Evolutionary conservation across 2,888 invertebrate species (phyloP).

Genomic region (Linnaemya tessellans): DNA sequence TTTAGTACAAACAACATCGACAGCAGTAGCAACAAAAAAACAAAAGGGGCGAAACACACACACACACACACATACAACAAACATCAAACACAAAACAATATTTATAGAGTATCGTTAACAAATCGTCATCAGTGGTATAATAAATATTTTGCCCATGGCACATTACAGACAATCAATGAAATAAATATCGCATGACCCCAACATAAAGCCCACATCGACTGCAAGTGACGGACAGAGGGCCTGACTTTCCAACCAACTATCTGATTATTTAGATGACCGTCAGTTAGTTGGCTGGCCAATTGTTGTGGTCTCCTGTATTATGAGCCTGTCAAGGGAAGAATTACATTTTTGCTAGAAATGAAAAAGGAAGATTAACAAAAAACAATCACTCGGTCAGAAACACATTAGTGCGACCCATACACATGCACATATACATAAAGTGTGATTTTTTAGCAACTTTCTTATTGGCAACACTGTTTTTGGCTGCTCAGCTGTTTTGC

Average conservation of each 20-base stretch:
- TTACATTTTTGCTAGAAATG: conserved; percentile 16
- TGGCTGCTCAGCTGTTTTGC: no score
- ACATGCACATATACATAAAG: background rate
- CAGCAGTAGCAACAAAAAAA: conserved; percentile 14
- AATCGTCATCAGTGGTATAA: conserved; percentile 71
- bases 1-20: conserved; percentile 38
- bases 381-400: conserved; percentile 27
- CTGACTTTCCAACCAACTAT: conserved; percentile 2
- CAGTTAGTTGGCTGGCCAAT: conserved; percentile 18
- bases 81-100: conserved; percentile 54
- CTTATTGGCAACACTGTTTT: no score
- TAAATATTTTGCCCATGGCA: conserved; percentile 69
- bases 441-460: no score
- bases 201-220: conserved; percentile 49
- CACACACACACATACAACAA: conserved; percentile 7
- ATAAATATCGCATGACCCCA: conserved; percentile 71
- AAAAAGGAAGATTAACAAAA: background rate
- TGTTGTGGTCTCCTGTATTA: conserved; percentile 52
- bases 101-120: conserved; percentile 72
- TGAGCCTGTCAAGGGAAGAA: conserved; percentile 58
- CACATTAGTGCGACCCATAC: conserved; percentile 34
- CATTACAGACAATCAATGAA: conserved; percentile 67
- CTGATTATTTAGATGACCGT: conserved; percentile 14
- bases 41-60: background rate
- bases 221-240: conserved; percentile 39